Conservation (phyloP, 2,113 vertebrate species). For the Oostethus manadensis region DNA sequence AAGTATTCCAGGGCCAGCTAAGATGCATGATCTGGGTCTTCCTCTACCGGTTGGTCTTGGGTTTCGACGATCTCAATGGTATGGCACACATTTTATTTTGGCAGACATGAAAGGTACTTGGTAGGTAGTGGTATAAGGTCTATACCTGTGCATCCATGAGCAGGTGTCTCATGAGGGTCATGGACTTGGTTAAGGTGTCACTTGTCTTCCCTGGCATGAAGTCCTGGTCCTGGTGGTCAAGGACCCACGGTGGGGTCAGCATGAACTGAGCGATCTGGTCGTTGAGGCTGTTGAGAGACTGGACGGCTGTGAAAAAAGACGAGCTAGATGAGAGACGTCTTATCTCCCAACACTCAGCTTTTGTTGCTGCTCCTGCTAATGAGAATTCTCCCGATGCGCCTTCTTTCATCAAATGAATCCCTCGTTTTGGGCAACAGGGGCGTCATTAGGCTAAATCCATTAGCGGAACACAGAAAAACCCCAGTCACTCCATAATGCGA, state of each 20-base stretch:
- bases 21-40: too few species aligned
- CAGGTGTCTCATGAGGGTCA: slow-evolving; percentile 90
- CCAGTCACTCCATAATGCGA: slow-evolving; percentile 28
- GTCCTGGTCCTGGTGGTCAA: neutral
- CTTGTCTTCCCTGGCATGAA: slow-evolving; percentile 78
- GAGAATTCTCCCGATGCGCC: slow-evolving; percentile 29
- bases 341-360: neutral
- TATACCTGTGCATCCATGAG: slow-evolving; percentile 89
- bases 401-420: slow-evolving; percentile 50
- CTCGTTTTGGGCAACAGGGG: slow-evolving; percentile 43
- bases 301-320: slow-evolving; percentile 75
- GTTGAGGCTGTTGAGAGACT: slow-evolving; percentile 87
- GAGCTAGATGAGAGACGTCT: neutral
- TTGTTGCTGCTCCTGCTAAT: neutral
- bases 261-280: slow-evolving; percentile 51
- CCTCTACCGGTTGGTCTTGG: too few species aligned
- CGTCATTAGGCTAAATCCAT: slow-evolving; percentile 62
- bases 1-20: too few species aligned
- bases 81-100: too few species aligned
- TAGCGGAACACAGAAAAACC: slow-evolving; percentile 40
- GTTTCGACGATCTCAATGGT: too few species aligned
- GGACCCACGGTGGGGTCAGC: slow-evolving; percentile 3
- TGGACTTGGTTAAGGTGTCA: slow-evolving; percentile 83
- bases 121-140: too few species aligned
- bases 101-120: too few species aligned